Evolutionary conservation across 2,888 invertebrate genomes (phyloP), one percentile per base, ranked within the genome.

Genomic region (Phoronis australis): DNA sequence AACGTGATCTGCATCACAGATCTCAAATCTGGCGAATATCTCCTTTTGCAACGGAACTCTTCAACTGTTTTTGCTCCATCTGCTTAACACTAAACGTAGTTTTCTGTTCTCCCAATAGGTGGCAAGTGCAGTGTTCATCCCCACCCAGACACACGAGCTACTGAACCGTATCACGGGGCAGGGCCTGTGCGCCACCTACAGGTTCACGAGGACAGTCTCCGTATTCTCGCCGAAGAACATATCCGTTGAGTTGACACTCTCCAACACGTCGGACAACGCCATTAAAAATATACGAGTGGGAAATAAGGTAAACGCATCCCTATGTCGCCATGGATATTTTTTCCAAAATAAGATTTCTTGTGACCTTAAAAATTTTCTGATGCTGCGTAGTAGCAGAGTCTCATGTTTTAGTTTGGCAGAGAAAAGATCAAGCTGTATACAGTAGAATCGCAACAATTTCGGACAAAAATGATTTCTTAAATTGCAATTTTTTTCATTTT

Each of bases 211-310:
- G 25, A 71, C 72, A 20, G 66, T 75, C 38, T 74, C 73, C 40
- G 62, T 94, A 45, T 88, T 85, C 78, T 90, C 90, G 6, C 81
- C 85, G 3, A 80, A 81, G 56, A 90, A 94, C 90, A 84, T 85
- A 51, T 87, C 87, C 21, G 78, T 95, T 12, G 89, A 92, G 72
- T 73, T 95, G 51, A 79, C 81, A 24, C 86, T 95, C 77, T 82
- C 83, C 31, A 96, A 95, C 78, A 82, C 84, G 65, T 80, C 82
- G 39, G 82, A 83, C n/a, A 82, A 83, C 37, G 81, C 77, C 22
- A 64, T 90, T 48, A 82, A 79, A 24, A 82, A 85, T 60, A 83
- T 95, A 50, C 81, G 83, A 61, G 77, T 92, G 50, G 83, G 84
- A 37, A 83, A 83, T 62, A 88, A 88, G 83, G 89, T 88, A 69